Evolutionary conservation across 2,113 vertebrate genomes (phyloP).

Genomic region (Stigmatopora nigra): DNA sequence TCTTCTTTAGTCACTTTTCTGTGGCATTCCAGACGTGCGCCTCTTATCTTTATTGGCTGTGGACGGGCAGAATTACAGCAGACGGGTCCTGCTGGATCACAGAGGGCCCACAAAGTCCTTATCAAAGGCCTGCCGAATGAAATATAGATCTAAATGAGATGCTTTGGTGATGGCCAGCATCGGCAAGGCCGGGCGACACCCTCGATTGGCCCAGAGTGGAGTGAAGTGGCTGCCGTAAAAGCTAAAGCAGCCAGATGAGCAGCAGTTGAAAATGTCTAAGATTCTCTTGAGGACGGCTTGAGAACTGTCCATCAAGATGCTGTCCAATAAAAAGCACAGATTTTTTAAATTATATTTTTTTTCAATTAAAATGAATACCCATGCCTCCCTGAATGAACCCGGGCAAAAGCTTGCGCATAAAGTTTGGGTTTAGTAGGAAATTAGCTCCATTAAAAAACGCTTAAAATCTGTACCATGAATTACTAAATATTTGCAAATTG

Average conservation of each 20-base stretch:
- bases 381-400: no score
- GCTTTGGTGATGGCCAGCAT: background rate
- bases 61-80: conserved; percentile 44
- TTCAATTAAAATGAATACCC: no score
- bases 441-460: no score
- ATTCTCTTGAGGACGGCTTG: background rate
- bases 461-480: no score
- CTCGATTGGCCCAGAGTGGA: background rate
- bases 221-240: conserved; percentile 34
- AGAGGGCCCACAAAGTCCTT: conserved; percentile 17
- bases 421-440: no score
- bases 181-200: background rate
- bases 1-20: conserved; percentile 38
- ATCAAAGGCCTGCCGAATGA: conserved; percentile 2
- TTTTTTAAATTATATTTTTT: no score
- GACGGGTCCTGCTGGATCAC: conserved; percentile 34
- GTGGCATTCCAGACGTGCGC: conserved; percentile 54
- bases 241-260: conserved; percentile 23
- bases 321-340: background rate
- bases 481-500: background rate
- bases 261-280: conserved; percentile 19
- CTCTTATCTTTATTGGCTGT: conserved; percentile 69
- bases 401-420: no score
- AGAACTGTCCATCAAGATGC: background rate
- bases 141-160: background rate